Percentiles rank a stretch among this genome's conserved stretches.
phyloP scores from a whole-genome alignment of 2,113 vertebrate genomes.

The Clarias magur region DNA sequence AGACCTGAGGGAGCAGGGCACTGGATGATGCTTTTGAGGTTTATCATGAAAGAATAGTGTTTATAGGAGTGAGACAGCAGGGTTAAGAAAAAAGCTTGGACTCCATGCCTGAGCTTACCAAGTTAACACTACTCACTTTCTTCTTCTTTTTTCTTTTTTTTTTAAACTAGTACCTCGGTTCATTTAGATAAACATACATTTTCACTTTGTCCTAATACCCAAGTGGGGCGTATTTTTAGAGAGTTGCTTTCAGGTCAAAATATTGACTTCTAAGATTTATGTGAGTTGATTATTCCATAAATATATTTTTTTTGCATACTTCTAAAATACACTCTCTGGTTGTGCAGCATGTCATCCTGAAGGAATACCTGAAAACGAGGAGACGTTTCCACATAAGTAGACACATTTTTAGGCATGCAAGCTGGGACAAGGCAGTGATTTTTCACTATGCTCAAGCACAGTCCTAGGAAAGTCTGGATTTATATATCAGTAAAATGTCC shows the following conservation, averaged over 20 bases:
- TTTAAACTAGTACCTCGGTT: background rate
- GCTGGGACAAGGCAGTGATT: background rate
- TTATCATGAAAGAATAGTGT: slow-evolving; percentile 22
- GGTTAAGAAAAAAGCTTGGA: background rate
- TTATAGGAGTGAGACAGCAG: background rate
- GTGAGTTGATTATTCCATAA: background rate
- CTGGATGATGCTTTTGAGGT: slow-evolving; percentile 18
- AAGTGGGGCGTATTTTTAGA: background rate
- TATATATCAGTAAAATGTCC: background rate
- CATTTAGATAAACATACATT: background rate
- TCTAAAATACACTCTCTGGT: background rate
- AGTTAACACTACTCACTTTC: background rate
- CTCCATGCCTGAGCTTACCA: background rate
- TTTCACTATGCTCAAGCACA: background rate
- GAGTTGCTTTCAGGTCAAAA: background rate
- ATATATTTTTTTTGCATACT: background rate
- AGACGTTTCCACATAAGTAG: too few species aligned
- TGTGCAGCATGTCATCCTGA: background rate
- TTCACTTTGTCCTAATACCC: background rate
- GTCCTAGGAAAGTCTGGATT: background rate
- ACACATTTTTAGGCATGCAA: background rate
- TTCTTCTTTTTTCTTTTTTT: background rate
- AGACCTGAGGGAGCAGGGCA: slow-evolving; percentile 40
- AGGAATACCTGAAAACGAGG: background rate
- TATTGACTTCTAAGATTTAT: too few species aligned